Conservation (phyloP, 1,140 invertebrate species). For the Pogonus chalceus region DNA sequence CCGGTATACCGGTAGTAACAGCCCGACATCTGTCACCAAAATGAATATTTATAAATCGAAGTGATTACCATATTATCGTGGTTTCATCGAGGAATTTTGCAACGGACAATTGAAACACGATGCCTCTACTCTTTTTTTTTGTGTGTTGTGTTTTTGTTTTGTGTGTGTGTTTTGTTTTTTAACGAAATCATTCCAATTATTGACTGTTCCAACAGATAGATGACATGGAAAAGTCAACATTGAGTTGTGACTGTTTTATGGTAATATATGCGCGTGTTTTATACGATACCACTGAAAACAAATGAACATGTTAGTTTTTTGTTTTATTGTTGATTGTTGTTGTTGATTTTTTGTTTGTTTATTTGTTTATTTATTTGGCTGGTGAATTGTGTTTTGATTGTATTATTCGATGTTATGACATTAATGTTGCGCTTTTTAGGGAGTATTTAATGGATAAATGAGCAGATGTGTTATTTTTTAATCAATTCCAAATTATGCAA, state of each 20-base stretch:
- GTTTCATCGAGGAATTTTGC: neutral
- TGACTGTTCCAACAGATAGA: neutral
- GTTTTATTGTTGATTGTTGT: neutral
- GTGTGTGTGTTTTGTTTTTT: conserved; percentile 3
- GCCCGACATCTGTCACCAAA: conserved; percentile 25
- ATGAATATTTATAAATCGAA: conserved; percentile 31
- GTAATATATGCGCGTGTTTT: neutral
- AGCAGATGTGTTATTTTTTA: neutral
- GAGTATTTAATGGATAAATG: neutral
- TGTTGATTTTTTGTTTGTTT: neutral
- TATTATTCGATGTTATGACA: neutral
- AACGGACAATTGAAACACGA: conserved; percentile 1
- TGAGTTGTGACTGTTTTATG: conserved; percentile 4
- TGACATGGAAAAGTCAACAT: conserved; percentile 2
- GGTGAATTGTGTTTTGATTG: conserved; percentile 2
- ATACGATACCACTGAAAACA: neutral
- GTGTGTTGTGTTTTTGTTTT: neutral
- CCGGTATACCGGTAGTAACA: conserved; percentile 25
- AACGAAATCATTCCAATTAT: conserved; percentile 2
- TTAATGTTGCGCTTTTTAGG: neutral
- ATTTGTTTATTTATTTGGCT: neutral
- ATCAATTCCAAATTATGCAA: too few species aligned
- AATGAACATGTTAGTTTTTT: neutral
- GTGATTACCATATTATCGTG: neutral
- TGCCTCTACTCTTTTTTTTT: neutral